phyloP scores from a whole-genome alignment of 2,113 vertebrate genomes.

The Archilochus colubris region DNA sequence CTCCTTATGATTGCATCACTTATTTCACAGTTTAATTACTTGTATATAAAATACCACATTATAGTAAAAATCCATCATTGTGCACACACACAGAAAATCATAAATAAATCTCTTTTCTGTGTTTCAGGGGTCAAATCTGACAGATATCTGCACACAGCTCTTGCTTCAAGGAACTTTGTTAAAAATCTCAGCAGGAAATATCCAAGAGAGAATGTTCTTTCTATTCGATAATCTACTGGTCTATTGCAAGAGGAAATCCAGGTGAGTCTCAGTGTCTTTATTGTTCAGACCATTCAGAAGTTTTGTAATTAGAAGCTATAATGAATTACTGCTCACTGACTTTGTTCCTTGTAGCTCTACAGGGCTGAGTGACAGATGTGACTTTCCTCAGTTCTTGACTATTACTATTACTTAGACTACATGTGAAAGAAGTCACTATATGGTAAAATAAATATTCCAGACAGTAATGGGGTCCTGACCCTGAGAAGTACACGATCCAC shows the following conservation, averaged over 20 bases:
- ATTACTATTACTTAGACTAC: background rate
- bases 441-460: background rate
- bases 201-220: conserved; percentile 97
- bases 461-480: background rate
- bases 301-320: background rate
- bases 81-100: background rate
- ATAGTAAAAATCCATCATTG: background rate
- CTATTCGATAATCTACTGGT: conserved; percentile 98
- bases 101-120: background rate
- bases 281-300: background rate
- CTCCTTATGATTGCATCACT: background rate
- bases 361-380: background rate
- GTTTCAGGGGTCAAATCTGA: conserved; percentile 93
- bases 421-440: background rate
- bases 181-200: conserved; percentile 98
- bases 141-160: conserved; percentile 95
- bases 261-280: conserved; percentile 72
- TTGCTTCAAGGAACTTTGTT: conserved; percentile 93
- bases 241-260: conserved; percentile 98
- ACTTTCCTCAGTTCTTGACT: background rate
- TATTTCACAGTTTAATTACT: background rate
- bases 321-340: background rate
- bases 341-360: background rate
- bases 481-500: background rate
- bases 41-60: background rate